Percentiles rank a stretch among this genome's conserved stretches.
Evolutionary conservation across 1,140 invertebrate species (phyloP).

Genomic region (Heliconius melpomene): DNA sequence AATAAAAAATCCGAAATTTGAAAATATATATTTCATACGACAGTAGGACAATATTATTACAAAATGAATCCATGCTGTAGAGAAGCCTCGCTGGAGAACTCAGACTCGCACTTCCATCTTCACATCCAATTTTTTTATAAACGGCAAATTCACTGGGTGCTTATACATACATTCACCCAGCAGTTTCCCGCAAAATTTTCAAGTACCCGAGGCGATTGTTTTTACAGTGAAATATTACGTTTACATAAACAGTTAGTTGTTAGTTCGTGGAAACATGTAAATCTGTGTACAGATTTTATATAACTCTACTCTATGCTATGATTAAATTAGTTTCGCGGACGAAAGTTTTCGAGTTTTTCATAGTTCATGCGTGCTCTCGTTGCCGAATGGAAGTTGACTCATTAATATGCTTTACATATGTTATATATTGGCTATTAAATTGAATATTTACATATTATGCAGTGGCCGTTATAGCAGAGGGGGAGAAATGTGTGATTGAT

Average conservation of each 20-base stretch:
- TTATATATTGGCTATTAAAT: background rate
- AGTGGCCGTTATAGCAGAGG: background rate
- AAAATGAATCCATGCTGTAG: no score
- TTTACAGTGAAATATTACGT: background rate
- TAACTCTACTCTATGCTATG: background rate
- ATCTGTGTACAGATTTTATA: background rate
- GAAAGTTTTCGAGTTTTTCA: background rate
- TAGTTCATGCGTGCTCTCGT: background rate
- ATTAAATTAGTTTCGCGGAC: background rate
- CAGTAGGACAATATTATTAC: no score
- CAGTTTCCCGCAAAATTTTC: no score
- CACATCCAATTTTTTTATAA: no score
- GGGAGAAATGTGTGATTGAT: background rate
- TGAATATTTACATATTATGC: background rate
- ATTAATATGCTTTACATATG: slow-evolving; percentile 8
- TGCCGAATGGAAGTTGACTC: slow-evolving; percentile 15
- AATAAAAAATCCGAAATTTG: no score
- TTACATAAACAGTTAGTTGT: no score
- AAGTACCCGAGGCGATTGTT: no score
- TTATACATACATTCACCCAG: no score
- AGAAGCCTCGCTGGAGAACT: no score
- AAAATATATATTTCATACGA: no score
- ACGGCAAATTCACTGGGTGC: no score
- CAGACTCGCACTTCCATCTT: no score
- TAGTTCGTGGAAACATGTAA: background rate